Base-by-base conservation (phyloP, 1,140 invertebrate genomes). In the Parasteatoda tepidariorum region DNA sequence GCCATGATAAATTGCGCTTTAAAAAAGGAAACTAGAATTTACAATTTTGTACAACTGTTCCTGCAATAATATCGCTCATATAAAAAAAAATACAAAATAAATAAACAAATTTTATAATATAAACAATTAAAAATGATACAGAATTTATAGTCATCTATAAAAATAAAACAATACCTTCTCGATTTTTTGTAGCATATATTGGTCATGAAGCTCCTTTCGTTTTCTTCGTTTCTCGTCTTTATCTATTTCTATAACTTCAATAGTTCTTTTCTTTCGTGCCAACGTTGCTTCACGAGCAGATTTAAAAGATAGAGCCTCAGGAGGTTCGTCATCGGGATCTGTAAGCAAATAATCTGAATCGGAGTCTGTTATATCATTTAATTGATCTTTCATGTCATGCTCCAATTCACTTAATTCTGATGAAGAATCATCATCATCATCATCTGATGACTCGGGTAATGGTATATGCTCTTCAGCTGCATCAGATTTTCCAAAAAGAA, bases 351-450 rank as follows among this genome's bases (percentile, higher is more conserved):
- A n/a, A 59, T 73, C 70, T 5, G 70, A 73, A 34, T 73, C 73
- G 28, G 73, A 75, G 28, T 75, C 73, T 7, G 61, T 57, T 22
- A 38, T 7, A 1, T 9, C 1, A 59, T 15, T 2, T 38, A 75
- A 75, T 18, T 55, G 73, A 38, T 75, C 73, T 41, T 75, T 34
- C 15, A 75, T 62, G 13, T 34, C 55, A 59, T 24, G 57, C 11
- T 62, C 57, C 18, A 61, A 55, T n/a, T 75, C 73, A 62, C 57
- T 48, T 2, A 13, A 22, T 48, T 15, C 67, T 28, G 67, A 70
- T 22, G 15, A 7, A 15, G 57, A 59, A 24, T 62, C 11, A 26
- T 24, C 9, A 18, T 74, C 71, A 15, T 62, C 57, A 28, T 75
- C 73, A 28, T 61, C 57, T 4, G 71, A 75, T 26, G 71, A 75